Base-by-base conservation (phyloP, 2,888 invertebrate species). In the Philereme vetulata region DNA sequence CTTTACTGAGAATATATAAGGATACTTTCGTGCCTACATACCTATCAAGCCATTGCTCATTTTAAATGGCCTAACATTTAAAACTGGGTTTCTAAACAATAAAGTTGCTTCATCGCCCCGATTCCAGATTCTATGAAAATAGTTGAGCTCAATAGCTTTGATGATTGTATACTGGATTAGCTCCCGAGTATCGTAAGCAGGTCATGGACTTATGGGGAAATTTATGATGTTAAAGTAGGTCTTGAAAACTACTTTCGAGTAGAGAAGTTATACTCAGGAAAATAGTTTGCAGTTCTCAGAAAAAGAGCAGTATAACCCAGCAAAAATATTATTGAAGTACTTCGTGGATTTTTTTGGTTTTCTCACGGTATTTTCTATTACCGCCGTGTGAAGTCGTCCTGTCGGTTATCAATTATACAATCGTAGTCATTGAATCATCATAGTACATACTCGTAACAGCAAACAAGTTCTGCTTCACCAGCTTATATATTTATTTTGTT, bases 121-220 rank as follows among this genome's bases (percentile, higher is more conserved):
- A 46, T 62, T 59, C 47, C 45, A 43, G 49, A 47, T 47, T 56
- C 43, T 40, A 60, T 62, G 32, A 51, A 66, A 62, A 64, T 62
- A 66, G 64, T 60, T 62, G 61, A 62, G 11, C 66, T 62, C 62
- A 62, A 62, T 65, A 64, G 9, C 9, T 9, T 44, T 36, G 45
- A 33, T 43, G 56, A 51, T 58, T 59, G 56, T 51, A 54, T 45
- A 51, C 47, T 59, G 64, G 43, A 49, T 61, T 54, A 44, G 34
- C 51, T 51, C 49, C 43, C 7, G 33, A 33, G 45, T 47, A 44
- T 49, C 21, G 49, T 7, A 59, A 57, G 10, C 52, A 9, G 49
- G 66, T 60, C 66, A 66, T 4, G 60, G 63, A 36, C 58, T 53
- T 56, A 40, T 54, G 44, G 32, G n/a, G 52, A 10, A 61, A 62